Conservation (phyloP, 2,888 invertebrate species). For the Tiliacea aurago region DNA sequence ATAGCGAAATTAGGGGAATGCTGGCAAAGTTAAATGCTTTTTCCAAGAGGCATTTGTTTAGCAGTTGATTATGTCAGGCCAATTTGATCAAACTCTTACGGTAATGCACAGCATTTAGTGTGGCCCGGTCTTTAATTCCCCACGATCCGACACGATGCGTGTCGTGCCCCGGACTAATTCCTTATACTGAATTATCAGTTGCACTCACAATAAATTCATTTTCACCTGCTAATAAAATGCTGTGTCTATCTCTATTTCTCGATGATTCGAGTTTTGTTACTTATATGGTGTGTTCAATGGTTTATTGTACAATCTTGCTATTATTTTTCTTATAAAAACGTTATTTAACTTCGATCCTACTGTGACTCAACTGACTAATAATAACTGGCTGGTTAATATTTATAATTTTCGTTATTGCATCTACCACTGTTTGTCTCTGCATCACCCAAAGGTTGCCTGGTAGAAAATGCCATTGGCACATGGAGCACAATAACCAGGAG, state of each 20-base stretch:
- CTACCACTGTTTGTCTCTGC: too few species aligned
- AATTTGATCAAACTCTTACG: neutral
- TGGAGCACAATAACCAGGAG: too few species aligned
- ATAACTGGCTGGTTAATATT: too few species aligned
- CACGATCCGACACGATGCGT: conserved; percentile 58
- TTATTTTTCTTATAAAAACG: conserved; percentile 1
- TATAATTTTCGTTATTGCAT: too few species aligned
- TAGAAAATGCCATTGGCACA: too few species aligned
- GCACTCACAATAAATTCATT: conserved; percentile 57
- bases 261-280: conserved; percentile 27
- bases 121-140: conserved; percentile 44
- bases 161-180: conserved; percentile 65
- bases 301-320: conserved; percentile 19
- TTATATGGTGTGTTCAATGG: conserved; percentile 16
- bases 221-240: conserved; percentile 56
- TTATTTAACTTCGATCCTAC: neutral
- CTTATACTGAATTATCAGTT: conserved; percentile 65
- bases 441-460: too few species aligned
- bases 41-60: neutral
- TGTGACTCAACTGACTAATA: neutral
- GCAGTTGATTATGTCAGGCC: neutral
- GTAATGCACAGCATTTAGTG: conserved; percentile 11
- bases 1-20: neutral
- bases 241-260: conserved; percentile 62
- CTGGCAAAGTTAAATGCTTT: neutral